These are phyloP conservation scores for Aphrocallistes beatrix DNA, from an alignment of 37 sponge, comb jelly and placozoan genomes.

Conservation along the genomic window DNA sequence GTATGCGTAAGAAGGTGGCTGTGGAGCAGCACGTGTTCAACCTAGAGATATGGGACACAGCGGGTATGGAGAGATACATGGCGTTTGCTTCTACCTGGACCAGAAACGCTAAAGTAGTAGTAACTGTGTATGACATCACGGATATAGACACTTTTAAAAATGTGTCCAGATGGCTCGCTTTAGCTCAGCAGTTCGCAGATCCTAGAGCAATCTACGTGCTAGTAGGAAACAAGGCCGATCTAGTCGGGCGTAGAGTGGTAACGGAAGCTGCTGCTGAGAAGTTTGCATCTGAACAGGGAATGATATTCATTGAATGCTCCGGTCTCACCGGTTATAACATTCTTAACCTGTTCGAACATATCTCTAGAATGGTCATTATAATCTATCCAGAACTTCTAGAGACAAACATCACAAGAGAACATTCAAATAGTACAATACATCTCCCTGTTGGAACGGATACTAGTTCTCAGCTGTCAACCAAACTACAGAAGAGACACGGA, in stretches of 20 bases:
- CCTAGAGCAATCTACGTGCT: background rate
- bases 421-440: background rate
- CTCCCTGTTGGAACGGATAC: background rate
- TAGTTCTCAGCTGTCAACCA: background rate
- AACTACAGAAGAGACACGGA: background rate
- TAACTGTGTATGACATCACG: background rate
- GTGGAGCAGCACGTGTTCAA: background rate
- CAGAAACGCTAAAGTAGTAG: background rate
- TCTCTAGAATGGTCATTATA: background rate
- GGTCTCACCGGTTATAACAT: background rate
- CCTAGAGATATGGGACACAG: background rate
- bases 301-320: background rate
- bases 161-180: background rate
- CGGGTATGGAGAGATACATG: background rate
- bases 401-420: too few relatives aligned
- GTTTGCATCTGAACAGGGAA: background rate
- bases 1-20: background rate
- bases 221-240: constrained; percentile 7
- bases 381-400: background rate
- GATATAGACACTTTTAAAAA: background rate
- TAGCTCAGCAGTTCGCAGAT: background rate
- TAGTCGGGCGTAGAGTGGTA: background rate
- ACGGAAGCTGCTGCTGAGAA: background rate
- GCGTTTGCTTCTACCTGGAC: background rate
- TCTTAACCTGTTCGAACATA: background rate